These are phyloP conservation scores for Fopius arisanus DNA, from an alignment of 1,140 invertebrate genomes.

Conservation along the genomic window DNA sequence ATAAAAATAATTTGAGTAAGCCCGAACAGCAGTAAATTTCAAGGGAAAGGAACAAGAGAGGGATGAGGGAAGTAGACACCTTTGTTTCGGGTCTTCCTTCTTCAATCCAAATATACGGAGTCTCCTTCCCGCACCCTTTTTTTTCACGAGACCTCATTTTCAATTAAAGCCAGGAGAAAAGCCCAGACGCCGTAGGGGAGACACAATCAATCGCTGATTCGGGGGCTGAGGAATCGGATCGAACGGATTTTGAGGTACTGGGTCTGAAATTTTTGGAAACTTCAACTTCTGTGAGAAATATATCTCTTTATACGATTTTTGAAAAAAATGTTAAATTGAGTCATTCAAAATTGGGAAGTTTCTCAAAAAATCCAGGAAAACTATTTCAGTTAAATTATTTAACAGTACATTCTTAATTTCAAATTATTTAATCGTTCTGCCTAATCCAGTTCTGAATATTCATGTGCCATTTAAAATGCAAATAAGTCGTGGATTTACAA, in stretches of 20 bases:
- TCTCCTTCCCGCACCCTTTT: background rate
- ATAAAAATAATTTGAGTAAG: slow-evolving; percentile 45
- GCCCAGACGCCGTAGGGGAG: slow-evolving; percentile 5
- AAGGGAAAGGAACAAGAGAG: background rate
- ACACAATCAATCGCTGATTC: slow-evolving; percentile 31
- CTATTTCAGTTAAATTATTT: too few species aligned
- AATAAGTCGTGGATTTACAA: too few species aligned
- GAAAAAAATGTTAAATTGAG: too few species aligned
- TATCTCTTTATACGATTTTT: too few species aligned
- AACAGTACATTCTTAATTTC: too few species aligned
- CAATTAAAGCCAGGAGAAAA: slow-evolving; percentile 32
- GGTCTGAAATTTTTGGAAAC: too few species aligned
- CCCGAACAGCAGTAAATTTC: slow-evolving; percentile 14
- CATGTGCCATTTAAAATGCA: too few species aligned
- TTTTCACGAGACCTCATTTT: slow-evolving; percentile 26
- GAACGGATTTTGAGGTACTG: background rate
- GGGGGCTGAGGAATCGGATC: slow-evolving; percentile 9
- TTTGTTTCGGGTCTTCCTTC: slow-evolving; percentile 15
- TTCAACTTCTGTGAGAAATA: too few species aligned
- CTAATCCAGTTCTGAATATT: too few species aligned
- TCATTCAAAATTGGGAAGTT: too few species aligned
- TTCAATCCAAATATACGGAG: background rate
- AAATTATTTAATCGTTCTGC: too few species aligned
- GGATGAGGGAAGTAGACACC: background rate
- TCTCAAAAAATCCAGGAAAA: too few species aligned